Conservation (phyloP, 1,140 invertebrate genomes). For the Vanessa tameamea region DNA sequence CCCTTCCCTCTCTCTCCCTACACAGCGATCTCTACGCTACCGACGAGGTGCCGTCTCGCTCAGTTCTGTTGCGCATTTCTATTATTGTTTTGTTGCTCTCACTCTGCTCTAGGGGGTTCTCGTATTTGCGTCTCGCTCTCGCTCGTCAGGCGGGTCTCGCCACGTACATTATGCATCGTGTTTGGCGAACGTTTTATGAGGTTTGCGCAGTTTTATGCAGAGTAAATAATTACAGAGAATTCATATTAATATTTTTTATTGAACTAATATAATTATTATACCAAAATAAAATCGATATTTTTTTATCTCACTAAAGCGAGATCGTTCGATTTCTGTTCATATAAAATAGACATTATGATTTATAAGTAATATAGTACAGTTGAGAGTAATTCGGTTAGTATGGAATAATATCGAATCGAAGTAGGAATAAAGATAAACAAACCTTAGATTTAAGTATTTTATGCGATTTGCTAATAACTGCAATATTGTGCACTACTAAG, state of each 20-base stretch:
- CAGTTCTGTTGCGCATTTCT: constrained; percentile 67
- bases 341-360: too few species aligned
- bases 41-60: constrained; percentile 47
- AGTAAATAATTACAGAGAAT: constrained; percentile 47
- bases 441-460: too few species aligned
- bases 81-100: constrained; percentile 25
- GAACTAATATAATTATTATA: background rate
- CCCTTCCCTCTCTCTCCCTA: constrained; percentile 27
- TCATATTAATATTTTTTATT: background rate
- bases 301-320: too few species aligned
- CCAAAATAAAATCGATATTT: background rate
- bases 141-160: constrained; percentile 60
- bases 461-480: too few species aligned
- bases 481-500: too few species aligned
- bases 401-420: too few species aligned
- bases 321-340: too few species aligned
- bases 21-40: constrained; percentile 27
- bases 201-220: constrained; percentile 63
- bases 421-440: too few species aligned
- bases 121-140: constrained; percentile 44
- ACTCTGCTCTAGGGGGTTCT: constrained; percentile 13
- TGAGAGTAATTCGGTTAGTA: too few species aligned
- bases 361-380: too few species aligned
- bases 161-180: constrained; percentile 68
- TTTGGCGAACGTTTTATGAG: constrained; percentile 70